Conservation (phyloP, 2,113 vertebrate species). For the Pontoporia blainvillei region DNA sequence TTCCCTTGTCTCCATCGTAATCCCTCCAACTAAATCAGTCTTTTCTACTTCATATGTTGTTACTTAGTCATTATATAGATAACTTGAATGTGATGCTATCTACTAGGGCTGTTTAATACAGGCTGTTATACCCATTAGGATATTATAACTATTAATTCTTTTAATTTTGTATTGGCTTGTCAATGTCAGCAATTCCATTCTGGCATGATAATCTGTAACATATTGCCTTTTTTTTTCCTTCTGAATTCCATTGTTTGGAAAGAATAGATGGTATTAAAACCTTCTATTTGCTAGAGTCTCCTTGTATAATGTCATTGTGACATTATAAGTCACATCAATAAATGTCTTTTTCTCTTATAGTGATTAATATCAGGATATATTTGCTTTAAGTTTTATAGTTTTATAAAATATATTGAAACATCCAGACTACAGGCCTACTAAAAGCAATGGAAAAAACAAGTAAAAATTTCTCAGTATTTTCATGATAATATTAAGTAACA, state of each 20-base stretch:
- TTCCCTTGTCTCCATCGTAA: neutral
- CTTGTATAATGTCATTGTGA: neutral
- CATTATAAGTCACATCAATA: neutral
- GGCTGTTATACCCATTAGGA: neutral
- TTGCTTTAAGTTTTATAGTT: slow-evolving; percentile 6
- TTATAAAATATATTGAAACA: slow-evolving; percentile 6
- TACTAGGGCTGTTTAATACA: neutral
- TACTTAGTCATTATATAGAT: neutral
- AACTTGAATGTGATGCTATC: neutral
- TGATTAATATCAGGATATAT: neutral
- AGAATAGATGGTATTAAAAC: neutral
- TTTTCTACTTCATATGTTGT: neutral
- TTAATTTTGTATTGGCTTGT: neutral
- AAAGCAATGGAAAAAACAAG: neutral
- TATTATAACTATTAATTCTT: neutral
- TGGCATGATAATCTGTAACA: neutral
- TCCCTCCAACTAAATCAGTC: neutral
- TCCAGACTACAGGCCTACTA: neutral
- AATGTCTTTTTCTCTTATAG: neutral
- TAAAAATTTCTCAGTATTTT: neutral
- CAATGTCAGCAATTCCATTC: neutral
- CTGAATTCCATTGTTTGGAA: neutral
- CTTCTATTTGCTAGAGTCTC: neutral
- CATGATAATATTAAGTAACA: neutral
- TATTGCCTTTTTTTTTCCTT: neutral